Evolutionary conservation across 1,140 invertebrate species (phyloP).

Genomic region (Drosophila bocki): DNA sequence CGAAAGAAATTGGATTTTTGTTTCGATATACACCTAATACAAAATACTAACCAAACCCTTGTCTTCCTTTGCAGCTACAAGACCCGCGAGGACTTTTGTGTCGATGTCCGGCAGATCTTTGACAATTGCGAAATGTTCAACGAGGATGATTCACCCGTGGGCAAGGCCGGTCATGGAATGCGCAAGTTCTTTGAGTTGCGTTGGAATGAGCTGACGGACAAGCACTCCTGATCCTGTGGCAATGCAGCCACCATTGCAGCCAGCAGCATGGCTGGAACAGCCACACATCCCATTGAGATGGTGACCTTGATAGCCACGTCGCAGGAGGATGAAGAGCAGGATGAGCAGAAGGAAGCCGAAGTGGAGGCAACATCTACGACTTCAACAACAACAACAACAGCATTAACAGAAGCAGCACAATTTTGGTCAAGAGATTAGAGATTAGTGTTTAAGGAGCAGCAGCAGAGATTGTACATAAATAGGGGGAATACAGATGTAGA

Average conservation of each 20-base stretch:
- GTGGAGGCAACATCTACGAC: neutral
- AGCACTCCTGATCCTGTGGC: slow-evolving; percentile 80
- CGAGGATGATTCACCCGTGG: slow-evolving; percentile 98
- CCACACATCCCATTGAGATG: slow-evolving; percentile 35
- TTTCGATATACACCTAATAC: too few species aligned
- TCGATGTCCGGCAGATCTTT: slow-evolving; percentile 96
- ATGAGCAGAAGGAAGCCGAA: slow-evolving; percentile 2
- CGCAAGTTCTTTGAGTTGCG: slow-evolving; percentile 95
- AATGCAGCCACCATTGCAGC: neutral
- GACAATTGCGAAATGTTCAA: slow-evolving; percentile 99
- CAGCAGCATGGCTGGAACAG: slow-evolving; percentile 27
- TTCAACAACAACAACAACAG: slow-evolving; percentile 20
- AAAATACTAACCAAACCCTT: neutral
- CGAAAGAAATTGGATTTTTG: too few species aligned
- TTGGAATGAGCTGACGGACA: slow-evolving; percentile 90
- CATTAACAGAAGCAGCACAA: slow-evolving; percentile 67
- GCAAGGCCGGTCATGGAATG: slow-evolving; percentile 96
- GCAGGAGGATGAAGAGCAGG: slow-evolving; percentile 11
- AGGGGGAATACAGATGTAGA: slow-evolving; percentile 39
- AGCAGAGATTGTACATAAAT: slow-evolving; percentile 61
- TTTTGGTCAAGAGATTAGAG: slow-evolving; percentile 68
- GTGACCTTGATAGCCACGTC: slow-evolving; percentile 20
- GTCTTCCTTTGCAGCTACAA: slow-evolving; percentile 89
- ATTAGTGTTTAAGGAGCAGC: slow-evolving; percentile 4
- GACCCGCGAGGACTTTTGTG: slow-evolving; percentile 94